A percentile compares a stretch with the other conserved stretches of the same genome.
Evolutionary conservation across 2,797 vertebrate species (phyloP).

Genomic region (Peromyscus nudipes): DNA sequence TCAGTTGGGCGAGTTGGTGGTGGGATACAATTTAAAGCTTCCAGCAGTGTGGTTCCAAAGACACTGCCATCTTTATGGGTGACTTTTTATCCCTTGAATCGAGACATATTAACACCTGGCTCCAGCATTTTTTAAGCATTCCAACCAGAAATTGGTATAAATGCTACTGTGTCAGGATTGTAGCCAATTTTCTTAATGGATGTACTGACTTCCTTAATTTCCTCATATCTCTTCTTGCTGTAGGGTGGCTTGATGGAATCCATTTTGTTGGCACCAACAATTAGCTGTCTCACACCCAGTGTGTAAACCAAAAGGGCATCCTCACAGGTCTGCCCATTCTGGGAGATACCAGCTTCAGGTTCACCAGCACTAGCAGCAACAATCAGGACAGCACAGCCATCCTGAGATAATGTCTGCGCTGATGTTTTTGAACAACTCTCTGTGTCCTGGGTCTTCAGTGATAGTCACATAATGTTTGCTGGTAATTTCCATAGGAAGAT

Average conservation of each 20-base stretch:
- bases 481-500: conserved; percentile 97
- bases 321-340: conserved; percentile 97
- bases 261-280: conserved; percentile 97
- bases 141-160: conserved; percentile 91
- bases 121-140: conserved; percentile 98
- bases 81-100: conserved; percentile 97
- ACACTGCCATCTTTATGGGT: conserved; percentile 94
- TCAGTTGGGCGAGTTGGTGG: conserved; percentile 94
- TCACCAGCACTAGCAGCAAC: conserved; percentile 97
- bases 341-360: conserved; percentile 97
- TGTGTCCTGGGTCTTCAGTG: conserved; percentile 95
- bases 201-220: conserved; percentile 97
- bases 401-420: conserved; percentile 96
- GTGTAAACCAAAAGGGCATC: conserved; percentile 98
- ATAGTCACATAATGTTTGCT: conserved; percentile 95
- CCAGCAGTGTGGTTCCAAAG: conserved; percentile 94
- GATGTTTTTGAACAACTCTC: conserved; percentile 97
- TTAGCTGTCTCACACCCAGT: conserved; percentile 96
- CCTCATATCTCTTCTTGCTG: conserved; percentile 96
- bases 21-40: conserved; percentile 95
- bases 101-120: conserved; percentile 95
- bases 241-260: conserved; percentile 96
- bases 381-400: conserved; percentile 96
- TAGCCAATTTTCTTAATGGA: conserved; percentile 98
- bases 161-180: conserved; percentile 94